Evolutionary conservation across 2,797 vertebrate genomes (phyloP), one percentile per base, ranked within the genome.

Genomic region (Neopelma chrysocephalum): DNA sequence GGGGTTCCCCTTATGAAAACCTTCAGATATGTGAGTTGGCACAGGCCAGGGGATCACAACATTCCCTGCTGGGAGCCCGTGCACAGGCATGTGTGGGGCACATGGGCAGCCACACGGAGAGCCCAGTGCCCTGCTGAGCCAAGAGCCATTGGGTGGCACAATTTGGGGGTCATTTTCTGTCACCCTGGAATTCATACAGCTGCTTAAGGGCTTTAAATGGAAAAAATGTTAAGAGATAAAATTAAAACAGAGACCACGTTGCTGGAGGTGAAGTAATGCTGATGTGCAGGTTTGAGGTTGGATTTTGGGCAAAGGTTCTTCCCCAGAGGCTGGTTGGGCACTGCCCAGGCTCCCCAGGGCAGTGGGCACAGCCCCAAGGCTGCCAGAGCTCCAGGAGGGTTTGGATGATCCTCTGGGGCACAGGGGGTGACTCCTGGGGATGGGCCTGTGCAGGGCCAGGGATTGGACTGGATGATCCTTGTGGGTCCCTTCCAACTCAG

Each of bases 1-100:
- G 93, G 93, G 88, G 89, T 93, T 97, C 94, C 89, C 94, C 31
- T 34, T 62, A 56, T 82, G 94, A 72, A 96, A 96, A 94, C 7
- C 5, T 84, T 94, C 34, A 27, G 91, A 88, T 87, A 50, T 92
- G 91, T 62, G 82, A 94, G 83, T 85, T 96, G 97, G 96, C 95
- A 82, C 47, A 18, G 69, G 58, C 29, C 7, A 2, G 64, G 8
- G n/a, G 85, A 72, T 92, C 92, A 50, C 93, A 86, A 40, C 76
- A 57, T 77, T 40, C 89, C 94, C 89, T 71, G 78, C 83, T 50
- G 47, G 85, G 65, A 96, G 32, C 64, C 58, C 57, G 89, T 73
- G 71, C 43, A 8, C 34, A 72, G 84, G 81, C 81, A 88, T 78
- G 43, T 65, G 90, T 22, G 7, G 89, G 94, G 92, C 95, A 96